These are phyloP conservation scores for Cardiocondyla obscurior DNA, from an alignment of 1,140 invertebrate species.

Conservation along the genomic window DNA sequence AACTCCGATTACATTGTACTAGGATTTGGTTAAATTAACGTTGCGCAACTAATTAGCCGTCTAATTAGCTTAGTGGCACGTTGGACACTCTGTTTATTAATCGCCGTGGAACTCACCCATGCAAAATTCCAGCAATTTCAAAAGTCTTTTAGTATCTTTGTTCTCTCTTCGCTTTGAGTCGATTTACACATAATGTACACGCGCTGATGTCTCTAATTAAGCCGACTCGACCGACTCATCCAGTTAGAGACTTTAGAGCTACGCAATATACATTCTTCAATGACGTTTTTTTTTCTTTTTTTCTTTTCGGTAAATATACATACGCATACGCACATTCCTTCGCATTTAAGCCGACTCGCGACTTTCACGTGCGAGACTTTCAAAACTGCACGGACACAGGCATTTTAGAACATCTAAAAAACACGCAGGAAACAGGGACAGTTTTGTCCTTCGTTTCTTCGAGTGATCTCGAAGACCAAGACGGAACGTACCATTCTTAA, in stretches of 20 bases:
- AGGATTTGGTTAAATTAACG: constrained; percentile 78
- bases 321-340: neutral
- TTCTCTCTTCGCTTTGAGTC: neutral
- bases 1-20: constrained; percentile 77
- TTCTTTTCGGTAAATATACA: constrained; percentile 19
- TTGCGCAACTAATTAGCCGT: constrained; percentile 70
- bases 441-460: neutral
- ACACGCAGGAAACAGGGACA: neutral
- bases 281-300: constrained; percentile 2
- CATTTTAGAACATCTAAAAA: neutral
- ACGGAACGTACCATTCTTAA: neutral
- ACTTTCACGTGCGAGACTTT: neutral
- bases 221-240: neutral
- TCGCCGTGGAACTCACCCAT: constrained; percentile 14
- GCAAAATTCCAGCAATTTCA: neutral
- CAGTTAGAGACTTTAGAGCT: neutral
- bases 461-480: neutral
- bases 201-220: no score
- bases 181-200: neutral
- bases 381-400: neutral
- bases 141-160: neutral
- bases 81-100: constrained; percentile 43
- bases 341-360: constrained; percentile 16
- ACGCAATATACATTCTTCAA: constrained; percentile 11
- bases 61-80: constrained; percentile 64